phyloP scores from a whole-genome alignment of 1,140 invertebrate genomes.

The Lutraria rhynchaena region DNA sequence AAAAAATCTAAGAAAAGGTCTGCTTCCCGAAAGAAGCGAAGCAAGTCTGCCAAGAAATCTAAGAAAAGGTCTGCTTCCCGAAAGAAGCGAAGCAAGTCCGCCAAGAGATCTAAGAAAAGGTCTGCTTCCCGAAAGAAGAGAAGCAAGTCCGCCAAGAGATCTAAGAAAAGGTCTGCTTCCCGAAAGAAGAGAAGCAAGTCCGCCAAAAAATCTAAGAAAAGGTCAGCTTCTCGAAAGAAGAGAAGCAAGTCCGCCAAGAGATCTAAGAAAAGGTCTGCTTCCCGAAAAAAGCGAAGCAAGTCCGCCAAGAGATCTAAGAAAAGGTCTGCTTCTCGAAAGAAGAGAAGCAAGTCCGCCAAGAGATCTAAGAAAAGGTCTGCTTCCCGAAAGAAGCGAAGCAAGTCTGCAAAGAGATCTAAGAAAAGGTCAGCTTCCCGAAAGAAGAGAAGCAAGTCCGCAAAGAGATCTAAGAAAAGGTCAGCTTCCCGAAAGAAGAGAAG shows the following conservation, averaged over 20 bases:
- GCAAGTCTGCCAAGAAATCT: conserved; percentile 43
- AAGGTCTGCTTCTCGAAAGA: conserved; percentile 35
- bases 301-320: conserved; percentile 23
- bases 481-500: not conserved
- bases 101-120: conserved; percentile 23
- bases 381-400: not conserved
- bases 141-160: conserved; percentile 9
- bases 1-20: conserved; percentile 40
- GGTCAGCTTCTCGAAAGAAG: conserved; percentile 3
- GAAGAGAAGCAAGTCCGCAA: not conserved
- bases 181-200: conserved; percentile 20
- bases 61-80: conserved; percentile 12
- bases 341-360: not conserved
- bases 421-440: conserved; percentile 1
- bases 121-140: conserved; percentile 22
- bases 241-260: conserved; percentile 19
- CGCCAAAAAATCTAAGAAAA: conserved; percentile 14
- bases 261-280: too few species aligned
- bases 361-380: conserved; percentile 36
- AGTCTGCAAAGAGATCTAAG: not conserved
- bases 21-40: conserved; percentile 42
- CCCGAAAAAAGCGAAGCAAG: conserved; percentile 21
- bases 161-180: conserved; percentile 37
- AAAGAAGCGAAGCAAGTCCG: conserved; percentile 38
- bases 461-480: conserved; percentile 24